Conservation (phyloP, 23 tunicate genomes). For the Diplosoma virens region DNA sequence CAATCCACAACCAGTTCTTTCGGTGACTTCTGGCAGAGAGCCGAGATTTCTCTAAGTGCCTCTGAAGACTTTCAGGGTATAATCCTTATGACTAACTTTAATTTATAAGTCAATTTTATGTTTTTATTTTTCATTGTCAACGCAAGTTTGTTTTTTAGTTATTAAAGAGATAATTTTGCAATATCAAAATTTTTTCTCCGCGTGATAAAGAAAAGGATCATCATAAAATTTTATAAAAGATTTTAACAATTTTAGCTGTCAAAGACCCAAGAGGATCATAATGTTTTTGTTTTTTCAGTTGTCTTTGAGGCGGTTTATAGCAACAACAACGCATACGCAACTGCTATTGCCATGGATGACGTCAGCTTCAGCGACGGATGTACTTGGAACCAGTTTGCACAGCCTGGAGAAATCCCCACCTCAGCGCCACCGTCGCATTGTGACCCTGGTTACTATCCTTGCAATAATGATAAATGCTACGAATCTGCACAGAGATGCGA, state of each 20-base stretch:
- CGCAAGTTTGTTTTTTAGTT: no score
- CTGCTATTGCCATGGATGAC: constrained; percentile 80
- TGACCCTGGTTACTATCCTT: constrained; percentile 43
- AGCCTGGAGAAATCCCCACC: constrained; percentile 62
- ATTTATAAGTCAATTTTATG: no score
- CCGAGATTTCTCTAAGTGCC: constrained; percentile 25
- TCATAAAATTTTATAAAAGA: no score
- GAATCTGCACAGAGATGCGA: constrained; percentile 76
- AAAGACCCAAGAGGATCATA: no score
- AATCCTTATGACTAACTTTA: no score
- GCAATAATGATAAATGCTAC: constrained; percentile 53
- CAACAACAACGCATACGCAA: constrained; percentile 39
- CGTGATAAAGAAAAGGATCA: no score
- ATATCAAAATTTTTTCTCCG: no score
- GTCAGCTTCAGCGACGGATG: constrained; percentile 87
- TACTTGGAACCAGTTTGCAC: constrained; percentile 38
- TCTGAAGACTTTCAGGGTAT: constrained; percentile 67
- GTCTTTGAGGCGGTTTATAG: constrained; percentile 70
- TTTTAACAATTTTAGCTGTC: no score
- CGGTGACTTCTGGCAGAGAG: constrained; percentile 92
- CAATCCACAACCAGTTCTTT: neutral
- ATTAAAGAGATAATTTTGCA: no score
- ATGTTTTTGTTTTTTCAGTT: constrained; percentile 51
- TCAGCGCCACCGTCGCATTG: constrained; percentile 58
- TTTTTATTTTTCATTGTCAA: no score